phyloP scores from a whole-genome alignment of 1,140 invertebrate genomes.

The Lepidostoma basale region DNA sequence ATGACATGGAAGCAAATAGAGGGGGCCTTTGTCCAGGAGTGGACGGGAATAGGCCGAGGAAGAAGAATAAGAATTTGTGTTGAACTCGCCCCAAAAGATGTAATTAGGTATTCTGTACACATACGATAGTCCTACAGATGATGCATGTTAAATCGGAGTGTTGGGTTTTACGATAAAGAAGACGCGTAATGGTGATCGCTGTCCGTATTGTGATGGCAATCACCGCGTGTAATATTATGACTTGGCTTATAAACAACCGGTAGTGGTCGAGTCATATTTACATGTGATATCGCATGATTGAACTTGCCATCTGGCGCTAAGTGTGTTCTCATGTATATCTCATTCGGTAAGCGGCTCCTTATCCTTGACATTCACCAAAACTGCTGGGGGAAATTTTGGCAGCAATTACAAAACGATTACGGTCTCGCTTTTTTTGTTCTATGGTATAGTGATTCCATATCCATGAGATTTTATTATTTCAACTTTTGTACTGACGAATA shows the following conservation, averaged over 20 bases:
- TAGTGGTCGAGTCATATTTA: slow-evolving; percentile 21
- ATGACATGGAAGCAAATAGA: no score
- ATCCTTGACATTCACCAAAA: slow-evolving; percentile 19
- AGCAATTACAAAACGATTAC: background rate
- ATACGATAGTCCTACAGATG: no score
- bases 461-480: no score
- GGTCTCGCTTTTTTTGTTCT: no score
- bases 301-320: slow-evolving; percentile 21
- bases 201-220: slow-evolving; percentile 1
- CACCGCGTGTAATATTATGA: slow-evolving; percentile 6
- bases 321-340: no score
- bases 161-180: background rate
- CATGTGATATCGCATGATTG: background rate
- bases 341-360: background rate
- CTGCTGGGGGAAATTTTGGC: slow-evolving; percentile 8
- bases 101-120: no score
- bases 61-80: no score
- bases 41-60: no score
- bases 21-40: no score
- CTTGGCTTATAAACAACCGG: slow-evolving; percentile 17
- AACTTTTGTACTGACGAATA: no score
- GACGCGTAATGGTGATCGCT: slow-evolving; percentile 5
- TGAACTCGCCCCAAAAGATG: no score
- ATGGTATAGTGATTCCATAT: no score
- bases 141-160: background rate